Percentiles rank a stretch among this genome's conserved stretches.
Conservation (phyloP, 2,888 invertebrate genomes). For the Cybosia mesomella region DNA sequence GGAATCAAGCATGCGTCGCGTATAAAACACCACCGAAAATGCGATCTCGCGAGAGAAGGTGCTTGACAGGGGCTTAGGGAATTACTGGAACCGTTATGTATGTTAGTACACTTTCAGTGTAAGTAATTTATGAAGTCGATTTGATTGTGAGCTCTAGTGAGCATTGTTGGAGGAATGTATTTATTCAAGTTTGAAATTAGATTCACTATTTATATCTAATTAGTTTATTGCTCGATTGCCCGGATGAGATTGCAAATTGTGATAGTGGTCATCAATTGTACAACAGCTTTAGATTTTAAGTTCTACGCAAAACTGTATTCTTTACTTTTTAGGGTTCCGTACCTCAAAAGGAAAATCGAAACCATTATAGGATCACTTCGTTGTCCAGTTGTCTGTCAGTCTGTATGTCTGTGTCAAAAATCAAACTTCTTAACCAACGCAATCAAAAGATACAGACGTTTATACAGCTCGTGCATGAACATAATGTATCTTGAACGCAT, state of each 20-base stretch:
- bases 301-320: too few species aligned
- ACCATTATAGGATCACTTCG: too few species aligned
- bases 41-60: slow-evolving; percentile 79
- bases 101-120: slow-evolving; percentile 4
- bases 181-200: not conserved
- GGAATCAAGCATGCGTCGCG: slow-evolving; percentile 86
- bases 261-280: not conserved
- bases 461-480: too few species aligned
- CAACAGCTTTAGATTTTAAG: too few species aligned
- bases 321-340: too few species aligned
- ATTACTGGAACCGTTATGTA: slow-evolving; percentile 48
- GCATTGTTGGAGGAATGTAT: not conserved
- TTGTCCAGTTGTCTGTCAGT: too few species aligned
- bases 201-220: not conserved
- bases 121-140: slow-evolving; percentile 1
- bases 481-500: too few species aligned
- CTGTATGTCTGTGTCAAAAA: too few species aligned
- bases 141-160: not conserved
- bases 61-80: slow-evolving; percentile 53
- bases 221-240: too few species aligned
- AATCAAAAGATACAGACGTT: too few species aligned
- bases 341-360: too few species aligned
- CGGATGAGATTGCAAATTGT: not conserved
- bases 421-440: too few species aligned
- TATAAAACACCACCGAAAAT: slow-evolving; percentile 85